These are phyloP conservation scores for Melolontha melolontha DNA, from an alignment of 2,888 invertebrate species.

Conservation along the genomic window DNA sequence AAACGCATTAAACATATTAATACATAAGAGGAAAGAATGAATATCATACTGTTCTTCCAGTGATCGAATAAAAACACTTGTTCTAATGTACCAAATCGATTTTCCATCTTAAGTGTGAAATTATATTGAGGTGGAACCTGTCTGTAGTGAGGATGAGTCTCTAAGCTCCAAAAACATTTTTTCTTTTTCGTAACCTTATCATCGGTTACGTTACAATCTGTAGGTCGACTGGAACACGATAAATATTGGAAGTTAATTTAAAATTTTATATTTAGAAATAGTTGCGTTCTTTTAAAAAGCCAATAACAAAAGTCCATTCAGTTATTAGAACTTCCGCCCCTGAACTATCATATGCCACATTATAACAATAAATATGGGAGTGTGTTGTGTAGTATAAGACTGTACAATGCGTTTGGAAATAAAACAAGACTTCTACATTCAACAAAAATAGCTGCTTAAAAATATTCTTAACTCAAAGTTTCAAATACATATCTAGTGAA, in stretches of 20 bases:
- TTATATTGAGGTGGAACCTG: constrained; percentile 67
- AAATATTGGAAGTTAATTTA: neutral
- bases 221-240: constrained; percentile 30
- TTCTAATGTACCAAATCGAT: constrained; percentile 70
- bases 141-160: constrained; percentile 69
- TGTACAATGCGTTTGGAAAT: no score
- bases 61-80: constrained; percentile 72
- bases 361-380: no score
- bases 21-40: constrained; percentile 1
- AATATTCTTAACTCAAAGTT: no score
- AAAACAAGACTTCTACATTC: no score
- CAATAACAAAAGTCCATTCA: no score
- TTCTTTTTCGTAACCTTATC: constrained; percentile 53
- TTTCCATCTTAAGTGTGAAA: constrained; percentile 73
- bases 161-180: constrained; percentile 67
- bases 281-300: no score
- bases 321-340: no score
- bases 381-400: no score
- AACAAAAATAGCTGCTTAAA: no score
- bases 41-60: constrained; percentile 65
- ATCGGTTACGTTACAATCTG: constrained; percentile 42
- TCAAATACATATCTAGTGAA: no score
- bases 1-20: neutral
- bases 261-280: no score
- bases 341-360: no score